phyloP scores from a whole-genome alignment of 2,797 vertebrate genomes.

The Notolabrus celidotus region DNA sequence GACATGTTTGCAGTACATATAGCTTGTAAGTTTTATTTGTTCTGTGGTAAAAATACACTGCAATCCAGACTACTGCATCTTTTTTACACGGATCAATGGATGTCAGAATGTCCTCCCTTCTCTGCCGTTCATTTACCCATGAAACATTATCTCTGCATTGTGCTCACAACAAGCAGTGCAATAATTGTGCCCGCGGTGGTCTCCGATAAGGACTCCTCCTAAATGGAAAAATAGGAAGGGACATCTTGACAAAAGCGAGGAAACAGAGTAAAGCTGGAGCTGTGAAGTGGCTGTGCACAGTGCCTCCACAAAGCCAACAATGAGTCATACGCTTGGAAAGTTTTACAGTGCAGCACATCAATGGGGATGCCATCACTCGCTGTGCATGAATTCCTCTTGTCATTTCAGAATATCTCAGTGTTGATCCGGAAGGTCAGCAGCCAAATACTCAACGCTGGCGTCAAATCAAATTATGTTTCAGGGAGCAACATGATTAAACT shows the following conservation, averaged over 20 bases:
- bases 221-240: slow-evolving; percentile 35
- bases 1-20: neutral
- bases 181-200: slow-evolving; percentile 59
- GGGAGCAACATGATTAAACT: slow-evolving; percentile 55
- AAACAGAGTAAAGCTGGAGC: slow-evolving; percentile 23
- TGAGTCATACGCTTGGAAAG: slow-evolving; percentile 34
- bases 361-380: neutral
- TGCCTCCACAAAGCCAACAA: slow-evolving; percentile 36
- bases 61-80: neutral
- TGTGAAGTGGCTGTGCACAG: slow-evolving; percentile 20
- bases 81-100: slow-evolving; percentile 50
- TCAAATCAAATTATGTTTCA: slow-evolving; percentile 52
- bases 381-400: slow-evolving; percentile 20
- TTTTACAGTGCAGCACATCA: slow-evolving; percentile 38
- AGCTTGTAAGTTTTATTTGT: neutral
- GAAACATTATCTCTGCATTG: slow-evolving; percentile 66
- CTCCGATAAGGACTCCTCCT: slow-evolving; percentile 53
- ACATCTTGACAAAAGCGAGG: slow-evolving; percentile 42
- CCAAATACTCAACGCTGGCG: slow-evolving; percentile 24
- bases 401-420: slow-evolving; percentile 29
- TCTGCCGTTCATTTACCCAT: slow-evolving; percentile 55
- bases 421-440: slow-evolving; percentile 64
- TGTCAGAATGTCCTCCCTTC: slow-evolving; percentile 47
- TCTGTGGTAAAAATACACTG: neutral
- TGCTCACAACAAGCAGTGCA: slow-evolving; percentile 56